phyloP scores from a whole-genome alignment of 53 echinoderm and acorn worm genomes.

The Actinopyga echinites region DNA sequence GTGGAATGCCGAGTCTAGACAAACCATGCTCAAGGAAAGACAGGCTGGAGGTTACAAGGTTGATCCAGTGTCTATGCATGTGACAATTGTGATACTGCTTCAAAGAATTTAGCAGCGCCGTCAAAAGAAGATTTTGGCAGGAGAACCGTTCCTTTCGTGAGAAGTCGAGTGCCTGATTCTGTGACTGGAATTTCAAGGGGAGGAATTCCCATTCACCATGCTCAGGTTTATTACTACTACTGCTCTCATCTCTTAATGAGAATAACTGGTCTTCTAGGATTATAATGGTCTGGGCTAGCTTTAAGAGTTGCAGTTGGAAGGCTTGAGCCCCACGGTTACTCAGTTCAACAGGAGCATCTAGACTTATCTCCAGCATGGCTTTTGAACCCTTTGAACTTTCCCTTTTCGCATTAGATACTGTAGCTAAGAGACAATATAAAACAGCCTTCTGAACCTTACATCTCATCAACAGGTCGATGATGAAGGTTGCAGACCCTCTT shows the following conservation, averaged over 20 bases:
- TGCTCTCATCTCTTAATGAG: constrained; percentile 69
- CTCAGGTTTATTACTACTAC: constrained; percentile 44
- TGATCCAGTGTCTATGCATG: constrained; percentile 97
- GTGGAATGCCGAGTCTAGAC: constrained; percentile 79
- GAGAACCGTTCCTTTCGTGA: constrained; percentile 80
- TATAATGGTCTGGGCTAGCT: constrained; percentile 84
- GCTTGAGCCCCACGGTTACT: constrained; percentile 83
- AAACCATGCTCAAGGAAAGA: constrained; percentile 89
- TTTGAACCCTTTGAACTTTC: constrained; percentile 32
- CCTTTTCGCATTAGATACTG: constrained; percentile 78
- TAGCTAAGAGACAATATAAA: constrained; percentile 87
- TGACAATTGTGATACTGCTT: constrained; percentile 91
- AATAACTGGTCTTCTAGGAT: constrained; percentile 97
- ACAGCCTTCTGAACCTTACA: constrained; percentile 98
- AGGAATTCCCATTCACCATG: constrained; percentile 85
- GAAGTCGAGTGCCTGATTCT: constrained; percentile 76
- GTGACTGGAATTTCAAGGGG: constrained; percentile 81
- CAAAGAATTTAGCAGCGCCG: constrained; percentile 82
- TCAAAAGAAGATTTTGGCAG: constrained; percentile 85
- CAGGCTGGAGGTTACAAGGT: constrained; percentile 82
- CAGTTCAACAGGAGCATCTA: constrained; percentile 70
- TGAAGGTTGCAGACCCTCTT: constrained; percentile 86
- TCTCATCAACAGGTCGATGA: constrained; percentile 82
- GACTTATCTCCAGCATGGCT: constrained; percentile 59
- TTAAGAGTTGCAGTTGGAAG: constrained; percentile 93